These are phyloP conservation scores for Mesorhabditis belari DNA, from an alignment of 2,888 invertebrate species.

Conservation along the genomic window DNA sequence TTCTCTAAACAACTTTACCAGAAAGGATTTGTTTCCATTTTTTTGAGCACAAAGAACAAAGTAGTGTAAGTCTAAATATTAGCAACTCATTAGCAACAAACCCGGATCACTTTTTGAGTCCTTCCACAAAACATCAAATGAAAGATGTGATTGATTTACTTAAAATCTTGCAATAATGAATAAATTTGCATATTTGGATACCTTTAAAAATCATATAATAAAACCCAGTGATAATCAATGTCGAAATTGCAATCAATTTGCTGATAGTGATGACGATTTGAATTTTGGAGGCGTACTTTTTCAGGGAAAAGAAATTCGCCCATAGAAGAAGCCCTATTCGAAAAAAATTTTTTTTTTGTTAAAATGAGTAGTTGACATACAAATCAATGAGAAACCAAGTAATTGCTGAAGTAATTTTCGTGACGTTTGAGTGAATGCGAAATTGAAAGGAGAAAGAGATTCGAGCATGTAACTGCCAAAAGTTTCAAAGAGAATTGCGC, in stretches of 20 bases:
- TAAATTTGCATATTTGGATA: neutral
- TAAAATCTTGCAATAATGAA: neutral
- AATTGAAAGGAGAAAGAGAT: conserved; percentile 16
- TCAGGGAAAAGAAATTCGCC: conserved; percentile 26
- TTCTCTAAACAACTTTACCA: no score
- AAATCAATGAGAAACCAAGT: neutral
- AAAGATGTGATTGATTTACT: neutral
- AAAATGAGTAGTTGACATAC: no score
- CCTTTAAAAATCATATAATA: conserved; percentile 28
- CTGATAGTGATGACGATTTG: conserved; percentile 25
- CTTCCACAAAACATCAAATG: conserved; percentile 5
- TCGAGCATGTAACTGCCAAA: conserved; percentile 28
- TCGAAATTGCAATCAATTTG: conserved; percentile 19
- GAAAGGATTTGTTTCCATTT: no score
- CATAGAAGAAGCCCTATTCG: conserved; percentile 13
- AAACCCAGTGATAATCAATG: conserved; percentile 23
- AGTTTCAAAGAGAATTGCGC: conserved; percentile 23
- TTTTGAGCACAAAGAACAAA: no score
- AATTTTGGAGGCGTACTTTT: conserved; percentile 22
- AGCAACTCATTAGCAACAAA: neutral
- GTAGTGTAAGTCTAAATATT: neutral
- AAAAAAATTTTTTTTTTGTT: no score
- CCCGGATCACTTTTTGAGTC: conserved; percentile 1
- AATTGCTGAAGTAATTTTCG: neutral
- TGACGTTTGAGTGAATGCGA: neutral